Evolutionary conservation across 2,888 invertebrate genomes (phyloP), one percentile per base, ranked within the genome.

Genomic region (Harmothoe impar): DNA sequence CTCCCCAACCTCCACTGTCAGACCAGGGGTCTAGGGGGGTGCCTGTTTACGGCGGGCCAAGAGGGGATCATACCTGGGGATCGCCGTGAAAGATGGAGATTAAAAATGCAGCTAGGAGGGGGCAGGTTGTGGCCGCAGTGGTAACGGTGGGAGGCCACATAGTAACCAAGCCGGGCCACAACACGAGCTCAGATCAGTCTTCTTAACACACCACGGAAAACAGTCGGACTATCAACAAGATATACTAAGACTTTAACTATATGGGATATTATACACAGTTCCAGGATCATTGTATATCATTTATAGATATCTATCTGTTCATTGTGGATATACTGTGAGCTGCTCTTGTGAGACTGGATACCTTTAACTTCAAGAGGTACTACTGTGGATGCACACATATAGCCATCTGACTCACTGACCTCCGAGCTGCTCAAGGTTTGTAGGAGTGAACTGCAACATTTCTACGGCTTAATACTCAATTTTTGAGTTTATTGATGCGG

Each of bases 111-210:
- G 86, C 3, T 25, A n/a, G 54, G 1, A 29, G 7, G 52, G 52
- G 20, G 52, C 7, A n/a, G 86, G 52, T 54, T 86, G 86, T 52
- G 86, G 54, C 52, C 25, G 7, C 15, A 54, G 25, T 86, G 56
- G 86, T 54, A 31, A 86, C 52, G 86, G 86, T 29, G 86, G 54
- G 54, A 0, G 25, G 25, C 81, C 81, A 25, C 81, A 81, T 81
- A 43, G 81, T 81, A 35, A 81, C 81, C 35, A n/a, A 29, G 7
- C 72, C 5, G 35, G 52, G 17, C 52, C 52, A n/a, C 54, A 54
- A 7, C 31, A 1, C 25, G 0, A 54, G 15, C 56, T 5, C 23
- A 52, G 25, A 54, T 25, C 54, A 12, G 29, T 31, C 52, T n/a
- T 1, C 54, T 29, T 86, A 17, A 51, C 86, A 5, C 7, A 25